Evolutionary conservation across 2,888 invertebrate species (phyloP), one percentile per base, ranked within the genome.

Genomic region (Ectropis crepuscularia): DNA sequence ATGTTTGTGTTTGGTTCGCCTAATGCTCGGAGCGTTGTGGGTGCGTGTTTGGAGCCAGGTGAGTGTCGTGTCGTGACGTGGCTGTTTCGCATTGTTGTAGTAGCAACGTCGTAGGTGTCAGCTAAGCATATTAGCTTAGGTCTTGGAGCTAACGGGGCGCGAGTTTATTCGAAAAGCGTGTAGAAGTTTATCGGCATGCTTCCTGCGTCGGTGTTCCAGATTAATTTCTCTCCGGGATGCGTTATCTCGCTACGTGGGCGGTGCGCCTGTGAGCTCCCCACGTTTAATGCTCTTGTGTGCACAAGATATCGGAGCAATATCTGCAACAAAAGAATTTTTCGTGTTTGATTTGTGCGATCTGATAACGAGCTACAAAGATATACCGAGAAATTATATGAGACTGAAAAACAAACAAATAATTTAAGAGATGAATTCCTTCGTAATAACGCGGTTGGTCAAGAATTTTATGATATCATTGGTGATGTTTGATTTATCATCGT

Each of bases 151-250:
- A 64, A 76, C 80, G 72, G 71, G 77, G 73, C 73, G 71, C 77
- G 74, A 72, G 72, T 68, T 71, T 79, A 74, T 28, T 28, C 16
- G 16, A 28, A 28, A 46, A 75, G 68, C 69, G 69, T 69, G 67
- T 66, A 67, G 63, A 71, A 73, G 75, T 80, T 83, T 88, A 88
- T 89, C 88, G 74, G 79, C 87, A 86, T 87, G 79, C 80, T 89
- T 90, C 88, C 90, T 86, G 88, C 85, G 79, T 77, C 84, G 82
- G 82, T 83, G 86, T 83, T 80, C 88, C 81, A 88, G 88, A 89
- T 88, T 88, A 89, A 87, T 87, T 88, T 88, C 88, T 88, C 88
- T 86, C 85, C 86, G 86, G 86, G 89, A 88, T 85, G 86, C 76
- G 86, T 86, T 90, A 89, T 88, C 89, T 81, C 67, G 69, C 85